Percentiles rank a stretch among this genome's conserved stretches.
Evolutionary conservation across 2,888 invertebrate species (phyloP).

Genomic region (Oxytorus armatus): DNA sequence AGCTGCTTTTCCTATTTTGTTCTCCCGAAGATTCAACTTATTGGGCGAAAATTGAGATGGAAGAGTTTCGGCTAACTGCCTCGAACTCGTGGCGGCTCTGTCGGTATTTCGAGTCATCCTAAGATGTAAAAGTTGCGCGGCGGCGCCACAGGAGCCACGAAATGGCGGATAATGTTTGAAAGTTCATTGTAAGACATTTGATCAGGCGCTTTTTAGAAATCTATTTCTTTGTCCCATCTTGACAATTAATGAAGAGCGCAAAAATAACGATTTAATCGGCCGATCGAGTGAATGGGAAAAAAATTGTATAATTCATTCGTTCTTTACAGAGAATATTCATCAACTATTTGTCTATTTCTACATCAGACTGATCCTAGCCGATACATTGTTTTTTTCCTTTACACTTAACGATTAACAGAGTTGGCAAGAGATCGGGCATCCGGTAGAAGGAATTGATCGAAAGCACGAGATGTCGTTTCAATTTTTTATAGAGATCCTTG

Average conservation of each 20-base stretch:
- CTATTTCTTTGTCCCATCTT: background rate
- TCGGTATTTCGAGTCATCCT: no score
- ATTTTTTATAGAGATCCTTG: slow-evolving; percentile 58
- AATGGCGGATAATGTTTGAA: no score
- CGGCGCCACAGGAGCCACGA: no score
- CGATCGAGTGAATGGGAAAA: background rate
- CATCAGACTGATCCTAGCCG: slow-evolving; percentile 17
- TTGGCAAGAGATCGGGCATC: slow-evolving; percentile 31
- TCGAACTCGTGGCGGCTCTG: no score
- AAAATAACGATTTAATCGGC: slow-evolving; percentile 1
- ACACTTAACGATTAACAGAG: background rate
- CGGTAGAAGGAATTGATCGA: slow-evolving; percentile 37
- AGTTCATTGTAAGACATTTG: background rate
- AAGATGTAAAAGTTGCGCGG: no score
- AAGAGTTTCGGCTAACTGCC: no score
- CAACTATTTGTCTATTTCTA: slow-evolving; percentile 3
- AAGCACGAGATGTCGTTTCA: slow-evolving; percentile 13
- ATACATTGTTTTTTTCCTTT: slow-evolving; percentile 11
- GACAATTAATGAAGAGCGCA: background rate
- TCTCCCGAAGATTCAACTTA: no score
- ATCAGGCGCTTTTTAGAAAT: background rate
- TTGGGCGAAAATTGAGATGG: background rate
- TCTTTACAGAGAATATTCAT: background rate
- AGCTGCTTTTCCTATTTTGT: no score
- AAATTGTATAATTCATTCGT: background rate